Conservation (phyloP, 2,888 invertebrate species). For the Drosophila helvetica region DNA sequence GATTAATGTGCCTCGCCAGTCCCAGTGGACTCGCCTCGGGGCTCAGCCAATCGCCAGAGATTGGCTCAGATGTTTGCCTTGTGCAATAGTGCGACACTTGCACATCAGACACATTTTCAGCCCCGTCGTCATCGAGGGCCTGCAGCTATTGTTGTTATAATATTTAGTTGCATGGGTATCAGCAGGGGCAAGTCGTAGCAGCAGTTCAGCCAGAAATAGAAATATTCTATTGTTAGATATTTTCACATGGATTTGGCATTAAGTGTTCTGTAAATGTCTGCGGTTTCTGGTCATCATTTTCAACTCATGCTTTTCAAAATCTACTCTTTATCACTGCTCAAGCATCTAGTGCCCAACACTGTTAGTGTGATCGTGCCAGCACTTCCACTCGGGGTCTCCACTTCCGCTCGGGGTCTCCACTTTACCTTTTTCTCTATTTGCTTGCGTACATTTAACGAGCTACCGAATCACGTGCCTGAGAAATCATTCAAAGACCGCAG, state of each 20-base stretch:
- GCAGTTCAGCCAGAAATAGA: neutral
- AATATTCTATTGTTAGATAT: neutral
- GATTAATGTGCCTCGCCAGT: conserved; percentile 64
- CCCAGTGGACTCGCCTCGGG: conserved; percentile 25
- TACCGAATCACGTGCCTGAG: conserved; percentile 38
- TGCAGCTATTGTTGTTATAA: conserved; percentile 4
- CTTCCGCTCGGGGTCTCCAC: neutral
- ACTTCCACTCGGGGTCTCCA: neutral
- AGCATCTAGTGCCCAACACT: neutral
- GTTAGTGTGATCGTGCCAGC: neutral
- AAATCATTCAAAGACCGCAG: conserved; percentile 36
- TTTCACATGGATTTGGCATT: neutral
- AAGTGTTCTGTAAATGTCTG: too few relatives aligned
- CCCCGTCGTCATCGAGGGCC: conserved; percentile 2
- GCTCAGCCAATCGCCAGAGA: conserved; percentile 50
- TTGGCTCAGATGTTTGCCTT: conserved; percentile 51
- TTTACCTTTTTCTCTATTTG: conserved; percentile 1
- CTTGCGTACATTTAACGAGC: conserved; percentile 36
- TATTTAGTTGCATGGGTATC: neutral
- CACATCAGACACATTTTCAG: conserved; percentile 58
- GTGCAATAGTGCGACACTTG: conserved; percentile 60
- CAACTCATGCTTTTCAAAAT: too few relatives aligned
- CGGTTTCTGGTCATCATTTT: too few relatives aligned
- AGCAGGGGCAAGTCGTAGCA: neutral
- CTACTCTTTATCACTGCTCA: neutral